A percentile compares a stretch with the other conserved stretches of the same genome.
These are phyloP conservation scores for Thera britannica DNA, from an alignment of 2,888 invertebrate species.

Conservation along the genomic window DNA sequence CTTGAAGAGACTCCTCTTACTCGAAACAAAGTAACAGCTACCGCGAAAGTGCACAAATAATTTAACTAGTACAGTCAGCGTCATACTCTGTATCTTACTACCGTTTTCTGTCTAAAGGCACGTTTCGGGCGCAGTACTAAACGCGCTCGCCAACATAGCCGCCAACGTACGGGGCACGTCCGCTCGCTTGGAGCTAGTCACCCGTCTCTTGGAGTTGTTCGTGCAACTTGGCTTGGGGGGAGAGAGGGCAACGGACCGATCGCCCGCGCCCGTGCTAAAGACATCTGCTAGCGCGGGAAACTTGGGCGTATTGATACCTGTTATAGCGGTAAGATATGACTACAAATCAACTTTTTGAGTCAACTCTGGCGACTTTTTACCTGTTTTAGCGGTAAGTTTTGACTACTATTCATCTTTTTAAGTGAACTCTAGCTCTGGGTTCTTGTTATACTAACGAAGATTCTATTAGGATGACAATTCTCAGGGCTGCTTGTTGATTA, in stretches of 20 bases:
- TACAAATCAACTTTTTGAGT: not conserved
- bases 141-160: slow-evolving; percentile 98
- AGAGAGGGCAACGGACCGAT: slow-evolving; percentile 96
- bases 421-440: too few relatives aligned
- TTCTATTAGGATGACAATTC: too few relatives aligned
- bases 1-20: too few relatives aligned
- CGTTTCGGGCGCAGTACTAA: slow-evolving; percentile 97
- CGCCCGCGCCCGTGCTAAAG: slow-evolving; percentile 89
- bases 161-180: slow-evolving; percentile 95
- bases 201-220: slow-evolving; percentile 96
- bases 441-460: too few relatives aligned
- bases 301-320: slow-evolving; percentile 98
- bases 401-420: not conserved
- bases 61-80: too few relatives aligned
- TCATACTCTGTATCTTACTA: not conserved
- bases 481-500: too few relatives aligned
- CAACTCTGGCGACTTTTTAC: too few relatives aligned
- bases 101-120: slow-evolving; percentile 79
- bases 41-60: too few relatives aligned
- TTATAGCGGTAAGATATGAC: slow-evolving; percentile 91
- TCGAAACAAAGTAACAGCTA: too few relatives aligned
- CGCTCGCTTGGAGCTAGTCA: slow-evolving; percentile 93
- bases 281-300: slow-evolving; percentile 98
- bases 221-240: slow-evolving; percentile 99
- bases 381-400: slow-evolving; percentile 90